Percentiles rank a stretch among this genome's conserved stretches.
phyloP scores from a whole-genome alignment of 2,888 invertebrate genomes.

The Ferrisia virgata region DNA sequence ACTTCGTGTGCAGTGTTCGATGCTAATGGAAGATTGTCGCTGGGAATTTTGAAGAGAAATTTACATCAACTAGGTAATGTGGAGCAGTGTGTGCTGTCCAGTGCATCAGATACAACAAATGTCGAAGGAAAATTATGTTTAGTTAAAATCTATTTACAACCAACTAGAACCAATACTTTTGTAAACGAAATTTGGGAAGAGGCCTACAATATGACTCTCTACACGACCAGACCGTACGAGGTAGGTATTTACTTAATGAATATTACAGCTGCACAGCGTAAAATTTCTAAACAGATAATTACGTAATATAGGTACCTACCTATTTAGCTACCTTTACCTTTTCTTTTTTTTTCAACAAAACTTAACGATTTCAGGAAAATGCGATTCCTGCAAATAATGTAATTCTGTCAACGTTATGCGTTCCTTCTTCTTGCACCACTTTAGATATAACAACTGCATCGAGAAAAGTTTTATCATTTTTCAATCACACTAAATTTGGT shows the following conservation, averaged over 20 bases:
- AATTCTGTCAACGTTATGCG: background rate
- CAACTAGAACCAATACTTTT: background rate
- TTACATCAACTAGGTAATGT: background rate
- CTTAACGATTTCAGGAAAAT: background rate
- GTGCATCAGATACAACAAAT: background rate
- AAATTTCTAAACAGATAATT: no score
- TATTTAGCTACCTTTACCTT: background rate
- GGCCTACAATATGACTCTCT: background rate
- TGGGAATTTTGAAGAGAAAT: background rate
- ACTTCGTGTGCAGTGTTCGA: conserved; percentile 7
- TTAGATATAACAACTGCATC: background rate
- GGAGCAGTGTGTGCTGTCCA: background rate
- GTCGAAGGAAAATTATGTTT: background rate
- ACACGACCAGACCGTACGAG: background rate
- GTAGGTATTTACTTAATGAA: background rate
- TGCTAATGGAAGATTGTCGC: background rate
- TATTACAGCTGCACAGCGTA: background rate
- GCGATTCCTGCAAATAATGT: background rate
- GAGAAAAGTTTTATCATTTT: background rate
- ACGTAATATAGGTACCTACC: no score
- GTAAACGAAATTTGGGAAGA: background rate
- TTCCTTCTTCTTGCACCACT: background rate
- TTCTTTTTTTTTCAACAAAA: background rate
- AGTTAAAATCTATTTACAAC: background rate
- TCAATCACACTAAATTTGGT: background rate